Percentiles rank a stretch among this genome's conserved stretches.
Evolutionary conservation across 2,113 vertebrate species (phyloP).

Genomic region (Lathamus discolor): DNA sequence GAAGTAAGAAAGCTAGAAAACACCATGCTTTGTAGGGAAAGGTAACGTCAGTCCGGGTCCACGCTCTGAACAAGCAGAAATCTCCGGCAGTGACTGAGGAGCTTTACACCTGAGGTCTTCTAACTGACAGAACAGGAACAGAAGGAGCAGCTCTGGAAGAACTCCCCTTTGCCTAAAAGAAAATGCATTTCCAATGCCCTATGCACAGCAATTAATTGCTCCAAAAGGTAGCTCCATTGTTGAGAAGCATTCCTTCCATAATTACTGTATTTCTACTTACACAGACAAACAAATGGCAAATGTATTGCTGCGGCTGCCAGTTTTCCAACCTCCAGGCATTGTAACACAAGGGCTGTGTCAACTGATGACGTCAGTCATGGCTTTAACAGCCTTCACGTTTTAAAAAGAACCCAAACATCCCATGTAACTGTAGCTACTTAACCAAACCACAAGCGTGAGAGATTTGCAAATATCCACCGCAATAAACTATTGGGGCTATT

Average conservation of each 20-base stretch:
- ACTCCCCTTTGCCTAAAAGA: background rate
- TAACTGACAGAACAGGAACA: background rate
- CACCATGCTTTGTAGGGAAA: background rate
- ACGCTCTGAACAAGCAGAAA: background rate
- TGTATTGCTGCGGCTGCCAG: background rate
- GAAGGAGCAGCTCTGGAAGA: background rate
- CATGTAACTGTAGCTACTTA: background rate
- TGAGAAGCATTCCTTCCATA: conserved; percentile 5
- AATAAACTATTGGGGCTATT: background rate
- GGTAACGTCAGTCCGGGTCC: fast-evolving
- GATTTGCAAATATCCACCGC: background rate
- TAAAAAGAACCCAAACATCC: background rate
- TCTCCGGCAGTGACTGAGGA: background rate
- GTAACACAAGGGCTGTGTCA: conserved; percentile 17
- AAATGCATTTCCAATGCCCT: background rate
- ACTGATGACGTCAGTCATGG: background rate
- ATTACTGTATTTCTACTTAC: conserved; percentile 16
- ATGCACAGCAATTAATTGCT: background rate
- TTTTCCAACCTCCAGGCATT: conserved; percentile 44
- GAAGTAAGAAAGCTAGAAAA: background rate
- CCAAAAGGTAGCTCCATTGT: conserved; percentile 25
- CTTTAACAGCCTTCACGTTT: conserved; percentile 5
- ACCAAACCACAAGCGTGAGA: conserved; percentile 35
- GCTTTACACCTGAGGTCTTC: background rate
- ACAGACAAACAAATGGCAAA: conserved; percentile 26